phyloP scores from a whole-genome alignment of 2,888 invertebrate genomes.

The Tenthredo livida region DNA sequence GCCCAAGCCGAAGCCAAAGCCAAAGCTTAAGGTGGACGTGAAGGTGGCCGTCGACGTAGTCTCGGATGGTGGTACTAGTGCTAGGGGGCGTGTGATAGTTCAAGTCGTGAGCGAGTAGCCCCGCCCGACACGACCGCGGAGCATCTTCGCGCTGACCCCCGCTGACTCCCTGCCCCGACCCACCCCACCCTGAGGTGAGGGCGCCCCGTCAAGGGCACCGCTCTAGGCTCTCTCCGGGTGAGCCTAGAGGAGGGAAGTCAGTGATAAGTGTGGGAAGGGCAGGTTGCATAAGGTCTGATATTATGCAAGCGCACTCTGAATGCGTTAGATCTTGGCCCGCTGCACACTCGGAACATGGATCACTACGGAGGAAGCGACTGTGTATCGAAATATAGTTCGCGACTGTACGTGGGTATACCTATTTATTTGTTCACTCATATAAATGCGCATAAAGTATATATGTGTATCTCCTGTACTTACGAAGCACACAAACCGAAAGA shows the following conservation, averaged over 20 bases:
- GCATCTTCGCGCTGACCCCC: conserved; percentile 78
- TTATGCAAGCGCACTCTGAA: conserved; percentile 75
- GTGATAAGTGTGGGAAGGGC: conserved; percentile 78
- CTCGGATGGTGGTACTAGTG: conserved; percentile 75
- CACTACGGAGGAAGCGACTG: conserved; percentile 41
- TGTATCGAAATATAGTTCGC: conserved; percentile 14
- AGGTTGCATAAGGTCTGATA: conserved; percentile 76
- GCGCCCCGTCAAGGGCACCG: conserved; percentile 69
- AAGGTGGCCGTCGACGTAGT: conserved; percentile 52
- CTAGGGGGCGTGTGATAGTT: conserved; percentile 81
- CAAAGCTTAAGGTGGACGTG: conserved; percentile 55
- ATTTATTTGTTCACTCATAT: conserved; percentile 54
- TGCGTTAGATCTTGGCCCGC: conserved; percentile 71
- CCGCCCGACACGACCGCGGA: conserved; percentile 78
- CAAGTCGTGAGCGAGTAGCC: conserved; percentile 81
- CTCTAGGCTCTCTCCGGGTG: conserved; percentile 56
- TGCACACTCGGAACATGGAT: conserved; percentile 70
- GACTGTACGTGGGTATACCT: not conserved
- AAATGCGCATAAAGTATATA: not conserved
- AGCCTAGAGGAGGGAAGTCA: conserved; percentile 64
- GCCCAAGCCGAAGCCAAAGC: conserved; percentile 66
- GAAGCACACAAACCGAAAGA: not conserved
- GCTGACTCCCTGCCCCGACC: conserved; percentile 74
- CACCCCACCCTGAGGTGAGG: conserved; percentile 63
- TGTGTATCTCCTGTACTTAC: not conserved